Conservation (phyloP, 2,888 invertebrate species). For the Taphrorychus bicolor region DNA sequence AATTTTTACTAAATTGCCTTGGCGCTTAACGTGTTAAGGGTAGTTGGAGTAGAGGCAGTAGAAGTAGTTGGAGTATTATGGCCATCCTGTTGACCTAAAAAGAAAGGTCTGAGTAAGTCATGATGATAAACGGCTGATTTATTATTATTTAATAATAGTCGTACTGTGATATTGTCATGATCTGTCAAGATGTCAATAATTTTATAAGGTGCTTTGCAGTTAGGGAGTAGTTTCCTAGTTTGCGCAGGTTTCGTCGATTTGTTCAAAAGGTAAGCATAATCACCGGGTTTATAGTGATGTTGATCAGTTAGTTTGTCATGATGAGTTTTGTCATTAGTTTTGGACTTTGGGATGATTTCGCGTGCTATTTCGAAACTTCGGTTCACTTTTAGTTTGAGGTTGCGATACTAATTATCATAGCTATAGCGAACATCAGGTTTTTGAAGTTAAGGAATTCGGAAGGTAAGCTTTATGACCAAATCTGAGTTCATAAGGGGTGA, state of each 20-base stretch:
- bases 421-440: slow-evolving; percentile 46
- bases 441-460: slow-evolving; percentile 44
- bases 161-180: slow-evolving; percentile 7
- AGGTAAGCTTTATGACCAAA: slow-evolving; percentile 52
- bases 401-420: slow-evolving; percentile 45
- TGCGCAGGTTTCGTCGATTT: slow-evolving; percentile 7
- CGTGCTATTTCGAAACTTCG: slow-evolving; percentile 44
- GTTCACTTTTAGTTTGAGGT: slow-evolving; percentile 45
- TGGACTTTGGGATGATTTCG: slow-evolving; percentile 16
- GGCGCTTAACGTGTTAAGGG: too few species aligned
- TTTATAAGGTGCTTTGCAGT: slow-evolving; percentile 22
- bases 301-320: background rate
- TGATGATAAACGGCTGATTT: slow-evolving; percentile 17
- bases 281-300: background rate
- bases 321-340: slow-evolving; percentile 18
- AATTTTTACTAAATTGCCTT: too few species aligned
- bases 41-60: too few species aligned
- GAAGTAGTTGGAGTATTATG: background rate
- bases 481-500: slow-evolving; percentile 52
- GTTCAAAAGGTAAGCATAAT: background rate
- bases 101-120: slow-evolving; percentile 11
- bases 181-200: slow-evolving; percentile 31
- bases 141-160: slow-evolving; percentile 12
- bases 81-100: slow-evolving; percentile 6
- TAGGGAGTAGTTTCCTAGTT: slow-evolving; percentile 31